A percentile compares a stretch with the other conserved stretches of the same genome.
phyloP scores from a whole-genome alignment of 2,797 vertebrate genomes.

The Diceros bicornis region DNA sequence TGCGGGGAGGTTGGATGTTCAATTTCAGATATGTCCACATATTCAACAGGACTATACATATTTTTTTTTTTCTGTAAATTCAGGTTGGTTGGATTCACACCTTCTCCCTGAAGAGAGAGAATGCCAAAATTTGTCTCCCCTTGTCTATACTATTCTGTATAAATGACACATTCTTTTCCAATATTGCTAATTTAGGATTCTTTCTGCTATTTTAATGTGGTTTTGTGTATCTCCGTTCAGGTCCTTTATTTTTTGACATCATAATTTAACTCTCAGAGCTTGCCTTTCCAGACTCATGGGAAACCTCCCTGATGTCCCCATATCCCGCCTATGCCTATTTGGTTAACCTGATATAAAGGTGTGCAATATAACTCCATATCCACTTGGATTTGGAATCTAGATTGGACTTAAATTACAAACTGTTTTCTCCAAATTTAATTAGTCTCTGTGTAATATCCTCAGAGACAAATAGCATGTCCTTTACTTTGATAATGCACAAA shows the following conservation, averaged over 20 bases:
- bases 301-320: background rate
- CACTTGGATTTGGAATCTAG: background rate
- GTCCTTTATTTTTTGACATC: background rate
- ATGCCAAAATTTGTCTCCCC: fast-evolving
- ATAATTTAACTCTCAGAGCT: background rate
- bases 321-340: fast-evolving
- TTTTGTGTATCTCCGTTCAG: background rate
- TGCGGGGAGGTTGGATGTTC: fast-evolving
- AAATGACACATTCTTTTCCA: too few species aligned
- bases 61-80: fast-evolving
- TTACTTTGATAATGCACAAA: background rate
- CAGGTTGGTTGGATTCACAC: fast-evolving
- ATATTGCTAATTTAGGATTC: background rate
- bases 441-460: background rate
- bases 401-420: background rate
- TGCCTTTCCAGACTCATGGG: background rate
- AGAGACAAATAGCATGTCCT: background rate
- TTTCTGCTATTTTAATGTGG: background rate
- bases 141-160: too few species aligned
- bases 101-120: background rate
- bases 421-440: background rate
- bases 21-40: background rate
- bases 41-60: fast-evolving
- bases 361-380: fast-evolving
- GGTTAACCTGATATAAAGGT: background rate